These are phyloP conservation scores for Callyntrura guangdongensis DNA, from an alignment of 2,888 invertebrate species.

Conservation along the genomic window DNA sequence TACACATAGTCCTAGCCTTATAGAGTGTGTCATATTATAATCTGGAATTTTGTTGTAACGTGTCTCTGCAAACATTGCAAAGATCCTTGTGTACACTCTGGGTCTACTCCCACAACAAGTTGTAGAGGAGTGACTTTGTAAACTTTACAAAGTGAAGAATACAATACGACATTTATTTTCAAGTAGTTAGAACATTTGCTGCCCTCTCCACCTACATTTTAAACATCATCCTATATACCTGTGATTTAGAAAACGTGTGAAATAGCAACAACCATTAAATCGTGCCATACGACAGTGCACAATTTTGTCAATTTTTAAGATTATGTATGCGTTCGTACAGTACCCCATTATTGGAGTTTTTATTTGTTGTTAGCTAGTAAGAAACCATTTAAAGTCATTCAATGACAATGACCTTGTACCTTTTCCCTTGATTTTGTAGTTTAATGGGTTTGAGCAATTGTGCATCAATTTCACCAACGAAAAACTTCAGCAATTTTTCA, in stretches of 20 bases:
- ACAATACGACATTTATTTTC: too few relatives aligned
- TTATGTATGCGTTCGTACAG: neutral
- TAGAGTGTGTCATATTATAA: too few relatives aligned
- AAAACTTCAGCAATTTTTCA: constrained; percentile 98
- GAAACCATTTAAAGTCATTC: constrained; percentile 69
- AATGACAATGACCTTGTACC: constrained; percentile 74
- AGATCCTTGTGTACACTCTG: too few relatives aligned
- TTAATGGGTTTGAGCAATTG: constrained; percentile 97
- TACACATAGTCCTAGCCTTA: too few relatives aligned
- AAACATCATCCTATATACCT: neutral
- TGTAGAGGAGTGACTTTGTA: too few relatives aligned
- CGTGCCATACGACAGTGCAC: constrained; percentile 41
- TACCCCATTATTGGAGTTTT: constrained; percentile 21
- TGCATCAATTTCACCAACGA: constrained; percentile 99
- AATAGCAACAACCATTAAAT: neutral
- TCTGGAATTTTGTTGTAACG: too few relatives aligned
- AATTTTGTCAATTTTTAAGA: neutral
- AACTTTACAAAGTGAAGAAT: too few relatives aligned
- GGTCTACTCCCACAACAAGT: too few relatives aligned
- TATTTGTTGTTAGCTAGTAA: constrained; percentile 16
- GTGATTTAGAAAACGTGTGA: neutral
- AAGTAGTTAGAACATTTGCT: neutral
- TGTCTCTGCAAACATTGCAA: too few relatives aligned
- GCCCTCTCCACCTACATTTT: neutral
- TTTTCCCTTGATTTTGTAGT: constrained; percentile 87